phyloP scores from a whole-genome alignment of 2,113 vertebrate genomes.

The Toxostoma redivivum region DNA sequence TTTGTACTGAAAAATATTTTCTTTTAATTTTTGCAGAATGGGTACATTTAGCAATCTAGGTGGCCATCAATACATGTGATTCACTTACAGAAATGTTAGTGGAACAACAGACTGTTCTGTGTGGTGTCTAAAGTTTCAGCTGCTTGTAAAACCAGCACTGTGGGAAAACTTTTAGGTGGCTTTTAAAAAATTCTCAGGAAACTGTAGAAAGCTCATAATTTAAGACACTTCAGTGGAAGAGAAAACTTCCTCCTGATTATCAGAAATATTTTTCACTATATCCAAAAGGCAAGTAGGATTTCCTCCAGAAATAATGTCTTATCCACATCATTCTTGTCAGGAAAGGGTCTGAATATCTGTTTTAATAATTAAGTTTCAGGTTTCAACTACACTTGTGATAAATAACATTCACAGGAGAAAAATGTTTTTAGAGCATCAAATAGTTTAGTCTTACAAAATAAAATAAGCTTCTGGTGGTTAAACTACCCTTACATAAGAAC shows the following conservation, averaged over 20 bases:
- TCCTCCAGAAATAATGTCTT: not conserved
- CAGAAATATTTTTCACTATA: not conserved
- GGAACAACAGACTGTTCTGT: not conserved
- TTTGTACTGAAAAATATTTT: not conserved
- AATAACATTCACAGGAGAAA: not conserved
- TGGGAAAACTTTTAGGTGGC: constrained; percentile 3
- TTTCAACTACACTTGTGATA: not conserved
- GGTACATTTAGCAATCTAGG: not conserved
- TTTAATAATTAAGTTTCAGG: not conserved
- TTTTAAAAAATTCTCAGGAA: not conserved
- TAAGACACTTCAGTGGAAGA: not conserved
- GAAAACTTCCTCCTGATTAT: not conserved
- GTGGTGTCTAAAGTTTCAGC: not conserved
- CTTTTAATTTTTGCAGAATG: not conserved
- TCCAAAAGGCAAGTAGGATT: not conserved
- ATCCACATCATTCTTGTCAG: not conserved
- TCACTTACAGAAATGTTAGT: not conserved
- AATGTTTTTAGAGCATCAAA: constrained; percentile 1
- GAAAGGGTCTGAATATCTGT: not conserved
- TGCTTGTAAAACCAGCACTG: constrained; percentile 3
- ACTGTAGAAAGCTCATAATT: not conserved
- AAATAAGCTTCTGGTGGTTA: not conserved
- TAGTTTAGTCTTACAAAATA: not conserved
- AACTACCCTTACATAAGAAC: not conserved
- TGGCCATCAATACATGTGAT: not conserved